A percentile compares a stretch with the other conserved stretches of the same genome.
Conservation (phyloP, 2,797 vertebrate species). For the Sebastes alutus region DNA sequence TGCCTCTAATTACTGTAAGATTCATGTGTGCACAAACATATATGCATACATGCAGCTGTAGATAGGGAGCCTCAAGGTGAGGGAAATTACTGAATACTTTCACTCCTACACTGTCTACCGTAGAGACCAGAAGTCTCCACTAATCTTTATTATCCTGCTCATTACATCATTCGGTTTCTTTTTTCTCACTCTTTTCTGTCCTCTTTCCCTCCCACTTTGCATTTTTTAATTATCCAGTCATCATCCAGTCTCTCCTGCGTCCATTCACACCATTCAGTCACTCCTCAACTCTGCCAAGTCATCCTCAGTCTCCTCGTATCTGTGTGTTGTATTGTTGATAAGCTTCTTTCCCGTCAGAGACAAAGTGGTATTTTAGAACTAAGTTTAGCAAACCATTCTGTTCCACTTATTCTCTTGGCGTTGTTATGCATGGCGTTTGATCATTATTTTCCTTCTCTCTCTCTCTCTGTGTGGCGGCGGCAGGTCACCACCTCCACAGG, state of each 20-base stretch:
- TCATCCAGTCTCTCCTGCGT: slow-evolving; percentile 22
- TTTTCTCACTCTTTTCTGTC: background rate
- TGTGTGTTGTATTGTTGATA: background rate
- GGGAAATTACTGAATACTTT: slow-evolving; percentile 3
- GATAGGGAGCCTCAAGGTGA: background rate
- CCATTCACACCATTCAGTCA: slow-evolving; percentile 37
- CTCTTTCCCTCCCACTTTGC: slow-evolving; percentile 8
- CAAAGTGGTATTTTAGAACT: slow-evolving; percentile 23
- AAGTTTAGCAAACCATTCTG: slow-evolving; percentile 22
- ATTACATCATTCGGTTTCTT: slow-evolving; percentile 17
- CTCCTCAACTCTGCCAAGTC: slow-evolving; percentile 32
- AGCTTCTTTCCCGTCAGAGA: slow-evolving; percentile 5
- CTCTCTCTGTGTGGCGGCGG: background rate
- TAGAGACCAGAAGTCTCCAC: slow-evolving; percentile 17
- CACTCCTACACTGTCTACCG: background rate
- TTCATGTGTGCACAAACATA: background rate
- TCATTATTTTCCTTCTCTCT: slow-evolving; percentile 22
- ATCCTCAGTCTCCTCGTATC: slow-evolving; percentile 13
- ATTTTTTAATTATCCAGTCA: slow-evolving; percentile 32
- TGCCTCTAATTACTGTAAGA: slow-evolving; percentile 8
- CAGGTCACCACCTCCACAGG: slow-evolving; percentile 98
- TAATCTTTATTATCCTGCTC: slow-evolving; percentile 37
- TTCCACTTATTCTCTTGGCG: slow-evolving; percentile 1
- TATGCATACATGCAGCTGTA: background rate
- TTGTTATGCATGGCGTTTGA: slow-evolving; percentile 27